phyloP scores from a whole-genome alignment of 2,113 vertebrate genomes.

The Promerops cafer region DNA sequence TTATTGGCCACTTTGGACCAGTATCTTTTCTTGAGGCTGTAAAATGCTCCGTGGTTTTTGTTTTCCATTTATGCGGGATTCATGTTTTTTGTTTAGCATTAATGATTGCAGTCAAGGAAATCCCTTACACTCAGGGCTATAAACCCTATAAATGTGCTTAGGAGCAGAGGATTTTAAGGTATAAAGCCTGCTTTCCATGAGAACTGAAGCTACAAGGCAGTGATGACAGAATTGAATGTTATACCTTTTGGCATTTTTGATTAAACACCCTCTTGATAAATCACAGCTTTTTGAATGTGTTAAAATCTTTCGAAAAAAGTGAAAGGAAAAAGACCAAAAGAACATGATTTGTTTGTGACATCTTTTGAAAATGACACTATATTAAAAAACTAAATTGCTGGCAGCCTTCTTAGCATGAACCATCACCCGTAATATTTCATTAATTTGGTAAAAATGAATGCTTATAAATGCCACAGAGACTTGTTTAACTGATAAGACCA shows the following conservation, averaged over 20 bases:
- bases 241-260: neutral
- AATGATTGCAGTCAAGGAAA: neutral
- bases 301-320: neutral
- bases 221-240: neutral
- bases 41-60: neutral
- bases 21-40: neutral
- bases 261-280: neutral
- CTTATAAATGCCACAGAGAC: neutral
- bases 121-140: neutral
- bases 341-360: neutral
- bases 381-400: neutral
- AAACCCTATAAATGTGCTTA: neutral
- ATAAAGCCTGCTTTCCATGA: neutral
- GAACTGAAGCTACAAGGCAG: neutral
- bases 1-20: neutral
- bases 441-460: neutral
- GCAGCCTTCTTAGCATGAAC: neutral
- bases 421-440: neutral
- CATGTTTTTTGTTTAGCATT: neutral
- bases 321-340: neutral
- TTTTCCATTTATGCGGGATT: neutral
- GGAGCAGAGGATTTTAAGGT: neutral
- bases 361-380: neutral
- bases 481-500: neutral
- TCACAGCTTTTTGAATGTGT: neutral